Conservation (phyloP, 1,140 invertebrate genomes). For the Drosophila melanica region DNA sequence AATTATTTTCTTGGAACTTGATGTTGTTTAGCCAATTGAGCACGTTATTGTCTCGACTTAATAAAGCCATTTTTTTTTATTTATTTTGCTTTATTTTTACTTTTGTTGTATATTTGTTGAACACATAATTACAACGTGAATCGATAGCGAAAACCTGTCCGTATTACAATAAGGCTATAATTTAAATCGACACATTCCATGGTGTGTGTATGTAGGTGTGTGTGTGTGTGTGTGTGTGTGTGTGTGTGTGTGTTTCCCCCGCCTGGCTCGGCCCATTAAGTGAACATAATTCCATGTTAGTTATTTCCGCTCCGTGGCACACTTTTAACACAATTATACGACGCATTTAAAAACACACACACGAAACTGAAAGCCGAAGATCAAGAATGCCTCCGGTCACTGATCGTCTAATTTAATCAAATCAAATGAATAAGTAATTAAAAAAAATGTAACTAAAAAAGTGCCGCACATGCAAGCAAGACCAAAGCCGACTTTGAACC, state of each 20-base stretch:
- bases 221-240: background rate
- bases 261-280: background rate
- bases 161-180: conserved; percentile 15
- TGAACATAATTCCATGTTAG: conserved; percentile 50
- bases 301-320: conserved; percentile 63
- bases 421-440: conserved; percentile 18
- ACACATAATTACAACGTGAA: conserved; percentile 35
- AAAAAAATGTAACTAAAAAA: conserved; percentile 5
- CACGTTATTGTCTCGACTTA: conserved; percentile 30
- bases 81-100: conserved; percentile 1
- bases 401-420: conserved; percentile 51
- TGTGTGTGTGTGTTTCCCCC: background rate
- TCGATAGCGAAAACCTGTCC: conserved; percentile 41
- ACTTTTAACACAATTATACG: conserved; percentile 51
- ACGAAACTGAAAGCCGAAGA: conserved; percentile 16
- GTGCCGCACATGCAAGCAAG: conserved; percentile 22
- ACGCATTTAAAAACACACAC: conserved; percentile 24
- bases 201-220: background rate
- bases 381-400: conserved; percentile 46
- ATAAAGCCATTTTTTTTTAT: conserved; percentile 10
- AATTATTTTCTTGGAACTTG: conserved; percentile 67
- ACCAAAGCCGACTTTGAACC: conserved; percentile 46
- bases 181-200: background rate
- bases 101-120: conserved; percentile 16
- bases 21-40: conserved; percentile 47